These are phyloP conservation scores for Peribatodes rhomboidaria DNA, from an alignment of 2,888 invertebrate genomes.

Conservation along the genomic window DNA sequence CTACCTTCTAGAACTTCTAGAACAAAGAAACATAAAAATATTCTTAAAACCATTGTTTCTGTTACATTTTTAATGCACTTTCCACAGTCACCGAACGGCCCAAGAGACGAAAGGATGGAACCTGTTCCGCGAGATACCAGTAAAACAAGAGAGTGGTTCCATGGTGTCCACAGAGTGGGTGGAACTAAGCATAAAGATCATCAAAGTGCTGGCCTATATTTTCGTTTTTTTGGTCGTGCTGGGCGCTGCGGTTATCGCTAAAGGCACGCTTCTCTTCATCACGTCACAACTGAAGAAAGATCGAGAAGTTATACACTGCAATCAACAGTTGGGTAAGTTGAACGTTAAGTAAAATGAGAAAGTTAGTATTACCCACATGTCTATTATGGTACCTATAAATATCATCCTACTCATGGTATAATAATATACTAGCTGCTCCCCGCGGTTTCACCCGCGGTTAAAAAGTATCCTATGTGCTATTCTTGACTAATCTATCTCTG, in stretches of 20 bases:
- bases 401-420: no score
- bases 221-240: constrained; percentile 89
- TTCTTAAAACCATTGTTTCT: no score
- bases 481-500: no score
- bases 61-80: constrained; percentile 1
- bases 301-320: constrained; percentile 87
- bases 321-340: constrained; percentile 73
- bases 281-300: constrained; percentile 89
- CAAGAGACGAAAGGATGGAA: constrained; percentile 91
- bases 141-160: constrained; percentile 89
- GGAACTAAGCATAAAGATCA: constrained; percentile 86
- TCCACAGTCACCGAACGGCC: constrained; percentile 79
- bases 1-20: no score
- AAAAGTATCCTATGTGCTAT: no score
- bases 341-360: background rate
- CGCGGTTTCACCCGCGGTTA: no score
- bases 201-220: constrained; percentile 90
- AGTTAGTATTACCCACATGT: no score
- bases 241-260: constrained; percentile 89
- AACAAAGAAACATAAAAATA: no score
- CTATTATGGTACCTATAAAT: no score
- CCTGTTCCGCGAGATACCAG: constrained; percentile 91
- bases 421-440: no score
- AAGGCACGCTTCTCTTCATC: constrained; percentile 91
- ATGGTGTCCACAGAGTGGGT: constrained; percentile 88